Percentiles rank a stretch among this genome's conserved stretches.
phyloP scores from a whole-genome alignment of 2,888 invertebrate species.

The Drosophila pegasa region DNA sequence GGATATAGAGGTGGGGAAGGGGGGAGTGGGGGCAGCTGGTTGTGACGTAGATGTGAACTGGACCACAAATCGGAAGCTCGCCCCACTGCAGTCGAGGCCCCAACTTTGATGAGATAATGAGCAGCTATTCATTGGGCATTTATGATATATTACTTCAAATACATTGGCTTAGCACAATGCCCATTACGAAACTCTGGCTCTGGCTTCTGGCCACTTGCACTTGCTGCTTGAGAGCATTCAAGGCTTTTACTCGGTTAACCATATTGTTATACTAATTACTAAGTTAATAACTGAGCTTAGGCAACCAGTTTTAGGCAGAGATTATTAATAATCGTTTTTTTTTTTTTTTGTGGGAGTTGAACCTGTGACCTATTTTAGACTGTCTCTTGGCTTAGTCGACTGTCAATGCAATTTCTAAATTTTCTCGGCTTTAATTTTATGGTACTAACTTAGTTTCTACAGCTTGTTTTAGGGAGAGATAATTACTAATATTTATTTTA shows the following conservation, averaged over 20 bases:
- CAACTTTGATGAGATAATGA: constrained; percentile 49
- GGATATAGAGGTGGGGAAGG: neutral
- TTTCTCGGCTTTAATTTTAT: too few species aligned
- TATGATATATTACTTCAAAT: constrained; percentile 49
- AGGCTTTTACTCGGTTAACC: too few species aligned
- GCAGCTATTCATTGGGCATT: constrained; percentile 53
- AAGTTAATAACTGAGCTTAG: neutral
- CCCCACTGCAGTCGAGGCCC: constrained; percentile 25
- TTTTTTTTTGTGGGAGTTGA: too few species aligned
- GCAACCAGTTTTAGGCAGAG: too few species aligned
- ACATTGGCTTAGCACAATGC: constrained; percentile 25
- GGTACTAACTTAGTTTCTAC: too few species aligned
- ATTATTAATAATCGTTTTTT: too few species aligned
- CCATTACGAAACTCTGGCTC: constrained; percentile 8
- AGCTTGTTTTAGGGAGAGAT: too few species aligned
- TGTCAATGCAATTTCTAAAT: too few species aligned
- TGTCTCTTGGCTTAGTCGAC: too few species aligned
- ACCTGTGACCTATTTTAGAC: too few species aligned
- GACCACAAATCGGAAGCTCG: constrained; percentile 31
- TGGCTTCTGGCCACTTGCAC: neutral
- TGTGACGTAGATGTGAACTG: constrained; percentile 45
- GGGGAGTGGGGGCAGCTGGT: constrained; percentile 34
- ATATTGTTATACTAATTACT: neutral
- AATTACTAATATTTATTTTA: too few species aligned
- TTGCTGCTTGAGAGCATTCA: neutral